Conservation (phyloP, 2,888 invertebrate genomes). For the Athrips mouffetella region DNA sequence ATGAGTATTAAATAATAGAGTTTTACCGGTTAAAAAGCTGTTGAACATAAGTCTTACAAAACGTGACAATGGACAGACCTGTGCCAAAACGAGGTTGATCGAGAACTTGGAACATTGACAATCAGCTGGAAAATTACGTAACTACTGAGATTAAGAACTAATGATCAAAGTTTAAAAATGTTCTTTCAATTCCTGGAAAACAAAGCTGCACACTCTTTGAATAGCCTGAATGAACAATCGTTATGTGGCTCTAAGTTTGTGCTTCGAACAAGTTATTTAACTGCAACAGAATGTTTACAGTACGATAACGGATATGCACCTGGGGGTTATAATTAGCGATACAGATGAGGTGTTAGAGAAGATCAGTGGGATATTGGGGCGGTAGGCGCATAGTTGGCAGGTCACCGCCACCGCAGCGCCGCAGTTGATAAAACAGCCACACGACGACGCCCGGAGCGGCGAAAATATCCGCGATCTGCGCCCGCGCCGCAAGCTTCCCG, state of each 20-base stretch:
- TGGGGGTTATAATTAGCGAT: slow-evolving; percentile 1
- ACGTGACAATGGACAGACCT: background rate
- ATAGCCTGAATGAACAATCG: no score
- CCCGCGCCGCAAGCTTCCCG: background rate
- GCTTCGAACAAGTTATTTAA: no score
- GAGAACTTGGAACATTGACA: background rate
- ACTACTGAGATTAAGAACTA: background rate
- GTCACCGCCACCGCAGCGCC: slow-evolving; percentile 36
- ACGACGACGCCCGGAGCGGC: no score
- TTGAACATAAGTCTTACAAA: background rate
- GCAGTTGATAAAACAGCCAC: no score
- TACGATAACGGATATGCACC: slow-evolving; percentile 7
- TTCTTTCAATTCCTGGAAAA: no score
- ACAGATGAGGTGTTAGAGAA: slow-evolving; percentile 34
- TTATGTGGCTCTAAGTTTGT: no score
- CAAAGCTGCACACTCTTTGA: no score
- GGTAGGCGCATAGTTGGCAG: slow-evolving; percentile 61
- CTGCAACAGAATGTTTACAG: background rate
- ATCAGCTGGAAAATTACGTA: background rate
- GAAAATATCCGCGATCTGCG: slow-evolving; percentile 30
- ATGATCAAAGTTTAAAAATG: no score
- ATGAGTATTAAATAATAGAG: no score
- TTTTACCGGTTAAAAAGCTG: no score
- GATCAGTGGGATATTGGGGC: slow-evolving; percentile 50
- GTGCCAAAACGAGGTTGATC: background rate